Evolutionary conservation across 2,888 invertebrate genomes (phyloP).

Genomic region (Phorcus lineatus): DNA sequence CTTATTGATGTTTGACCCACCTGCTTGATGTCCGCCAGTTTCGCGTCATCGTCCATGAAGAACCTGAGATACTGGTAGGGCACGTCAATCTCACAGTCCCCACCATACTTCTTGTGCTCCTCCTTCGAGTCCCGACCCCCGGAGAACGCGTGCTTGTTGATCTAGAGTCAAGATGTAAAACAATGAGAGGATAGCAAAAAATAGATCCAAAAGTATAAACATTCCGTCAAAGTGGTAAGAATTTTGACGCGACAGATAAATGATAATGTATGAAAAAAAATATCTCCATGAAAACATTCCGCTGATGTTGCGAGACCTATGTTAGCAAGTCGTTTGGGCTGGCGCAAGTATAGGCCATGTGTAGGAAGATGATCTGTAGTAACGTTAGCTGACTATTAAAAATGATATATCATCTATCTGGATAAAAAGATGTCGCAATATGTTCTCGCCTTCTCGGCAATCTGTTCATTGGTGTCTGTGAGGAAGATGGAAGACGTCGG

Average conservation of each 20-base stretch:
- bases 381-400: too few species aligned
- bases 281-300: too few species aligned
- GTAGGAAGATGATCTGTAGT: too few species aligned
- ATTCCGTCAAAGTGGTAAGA: too few species aligned
- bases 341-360: too few species aligned
- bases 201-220: neutral
- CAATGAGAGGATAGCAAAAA: neutral
- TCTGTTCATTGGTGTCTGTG: constrained; percentile 95
- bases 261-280: too few species aligned
- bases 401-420: too few species aligned
- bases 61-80: constrained; percentile 95
- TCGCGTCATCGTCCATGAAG: constrained; percentile 94
- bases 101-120: constrained; percentile 90
- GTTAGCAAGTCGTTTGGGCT: too few species aligned
- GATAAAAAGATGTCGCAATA: too few species aligned
- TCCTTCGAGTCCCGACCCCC: constrained; percentile 95
- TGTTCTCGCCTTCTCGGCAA: constrained; percentile 91
- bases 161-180: constrained; percentile 77
- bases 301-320: too few species aligned
- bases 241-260: too few species aligned
- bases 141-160: constrained; percentile 96
- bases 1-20: constrained; percentile 70
- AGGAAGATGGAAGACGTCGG: constrained; percentile 93
- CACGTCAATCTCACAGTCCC: constrained; percentile 97
- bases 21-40: constrained; percentile 84